Evolutionary conservation across 2,888 invertebrate species (phyloP).

Genomic region (Drosophila quasianomalipes): DNA sequence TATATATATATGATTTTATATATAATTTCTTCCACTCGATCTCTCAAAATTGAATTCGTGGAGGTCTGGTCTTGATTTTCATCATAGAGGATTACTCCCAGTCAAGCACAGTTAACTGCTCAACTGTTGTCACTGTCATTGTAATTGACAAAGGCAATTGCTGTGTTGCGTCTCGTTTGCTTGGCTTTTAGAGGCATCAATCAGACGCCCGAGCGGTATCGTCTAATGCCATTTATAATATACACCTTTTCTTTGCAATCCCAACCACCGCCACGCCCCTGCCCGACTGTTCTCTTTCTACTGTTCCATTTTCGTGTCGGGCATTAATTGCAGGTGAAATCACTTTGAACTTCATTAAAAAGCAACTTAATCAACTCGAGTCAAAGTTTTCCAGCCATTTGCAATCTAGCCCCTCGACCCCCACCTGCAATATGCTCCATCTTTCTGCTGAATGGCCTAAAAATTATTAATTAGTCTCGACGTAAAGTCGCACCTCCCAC

Average conservation of each 20-base stretch:
- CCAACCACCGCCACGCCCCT: too few species aligned
- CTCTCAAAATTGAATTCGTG: neutral
- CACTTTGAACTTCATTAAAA: conserved; percentile 81
- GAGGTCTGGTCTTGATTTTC: neutral
- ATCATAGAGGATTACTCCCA: neutral
- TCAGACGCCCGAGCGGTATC: conserved; percentile 2
- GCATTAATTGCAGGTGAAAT: conserved; percentile 74
- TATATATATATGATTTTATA: too few species aligned
- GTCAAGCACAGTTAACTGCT: neutral
- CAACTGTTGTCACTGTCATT: neutral
- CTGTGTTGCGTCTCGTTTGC: neutral
- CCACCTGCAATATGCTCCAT: conserved; percentile 14
- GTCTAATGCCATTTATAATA: neutral
- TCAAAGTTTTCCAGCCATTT: conserved; percentile 55
- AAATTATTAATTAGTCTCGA: conserved; percentile 75
- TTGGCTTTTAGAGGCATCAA: conserved; percentile 1
- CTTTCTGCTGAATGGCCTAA: conserved; percentile 74
- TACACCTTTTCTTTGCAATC: neutral
- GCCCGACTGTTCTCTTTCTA: neutral
- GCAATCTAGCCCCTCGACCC: neutral
- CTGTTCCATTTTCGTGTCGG: conserved; percentile 17
- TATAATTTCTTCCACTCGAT: neutral
- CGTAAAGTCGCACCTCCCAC: conserved; percentile 11
- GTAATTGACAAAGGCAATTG: neutral
- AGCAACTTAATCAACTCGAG: conserved; percentile 72